Evolutionary conservation across 2,113 vertebrate species (phyloP).

Genomic region (Periophthalmus modestus): DNA sequence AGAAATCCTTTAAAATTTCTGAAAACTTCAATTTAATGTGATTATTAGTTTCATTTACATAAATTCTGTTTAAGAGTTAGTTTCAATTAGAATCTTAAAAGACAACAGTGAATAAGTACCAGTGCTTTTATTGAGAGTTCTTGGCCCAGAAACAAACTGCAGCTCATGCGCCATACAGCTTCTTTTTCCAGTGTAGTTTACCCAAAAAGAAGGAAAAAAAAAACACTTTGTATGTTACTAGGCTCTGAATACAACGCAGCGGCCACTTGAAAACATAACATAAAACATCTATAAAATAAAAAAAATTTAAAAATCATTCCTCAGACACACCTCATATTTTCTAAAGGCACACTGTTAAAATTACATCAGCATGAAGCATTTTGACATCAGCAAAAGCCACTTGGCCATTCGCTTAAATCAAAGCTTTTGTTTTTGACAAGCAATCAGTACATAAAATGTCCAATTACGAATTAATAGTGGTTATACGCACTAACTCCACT

Average conservation of each 20-base stretch:
- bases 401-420: constrained; percentile 49
- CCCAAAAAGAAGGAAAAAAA: too few species aligned
- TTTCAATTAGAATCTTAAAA: background rate
- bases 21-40: background rate
- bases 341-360: constrained; percentile 7
- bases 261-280: too few species aligned
- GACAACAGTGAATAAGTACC: background rate
- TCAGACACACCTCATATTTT: constrained; percentile 6
- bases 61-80: background rate
- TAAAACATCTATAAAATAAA: too few species aligned
- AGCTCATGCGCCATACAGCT: too few species aligned
- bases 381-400: constrained; percentile 46
- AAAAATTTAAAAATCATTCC: background rate
- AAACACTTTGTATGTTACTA: too few species aligned
- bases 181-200: background rate
- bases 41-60: background rate
- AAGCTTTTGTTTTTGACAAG: constrained; percentile 69
- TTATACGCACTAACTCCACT: constrained; percentile 59
- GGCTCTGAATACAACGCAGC: too few species aligned
- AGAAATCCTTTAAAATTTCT: background rate
- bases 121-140: background rate
- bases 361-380: constrained; percentile 47
- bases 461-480: constrained; percentile 71
- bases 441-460: constrained; percentile 63
- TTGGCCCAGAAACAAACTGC: background rate